A percentile compares a stretch with the other conserved stretches of the same genome.
phyloP scores from a whole-genome alignment of 2,888 invertebrate genomes.

The Sminthurides aquaticus region DNA sequence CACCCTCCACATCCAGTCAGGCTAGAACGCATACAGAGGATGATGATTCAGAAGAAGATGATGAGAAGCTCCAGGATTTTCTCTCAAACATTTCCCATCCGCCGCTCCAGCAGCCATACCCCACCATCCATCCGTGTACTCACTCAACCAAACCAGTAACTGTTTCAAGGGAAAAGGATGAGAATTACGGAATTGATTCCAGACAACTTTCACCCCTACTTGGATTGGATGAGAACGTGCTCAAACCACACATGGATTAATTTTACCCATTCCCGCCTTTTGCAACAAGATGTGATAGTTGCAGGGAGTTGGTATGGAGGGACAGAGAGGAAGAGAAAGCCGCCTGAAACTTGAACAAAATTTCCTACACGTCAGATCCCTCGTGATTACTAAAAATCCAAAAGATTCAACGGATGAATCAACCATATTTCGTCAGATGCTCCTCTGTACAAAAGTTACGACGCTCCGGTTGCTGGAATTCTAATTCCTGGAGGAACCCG shows the following conservation, averaged over 20 bases:
- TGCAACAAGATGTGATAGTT: background rate
- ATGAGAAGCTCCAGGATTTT: background rate
- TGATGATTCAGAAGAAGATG: background rate
- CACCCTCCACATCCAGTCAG: background rate
- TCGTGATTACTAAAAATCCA: constrained; percentile 3
- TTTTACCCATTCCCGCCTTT: constrained; percentile 5
- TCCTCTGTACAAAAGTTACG: no score
- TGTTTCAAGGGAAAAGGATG: background rate
- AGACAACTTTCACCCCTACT: background rate
- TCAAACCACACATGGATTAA: constrained; percentile 5
- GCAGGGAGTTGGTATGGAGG: background rate
- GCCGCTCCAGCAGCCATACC: background rate
- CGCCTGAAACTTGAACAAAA: constrained; percentile 2
- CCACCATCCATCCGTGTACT: background rate
- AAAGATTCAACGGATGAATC: background rate
- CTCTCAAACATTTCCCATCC: background rate
- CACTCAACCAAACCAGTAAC: background rate
- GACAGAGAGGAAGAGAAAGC: no score
- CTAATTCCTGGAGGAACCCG: no score
- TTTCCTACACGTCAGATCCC: background rate
- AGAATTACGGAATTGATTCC: background rate
- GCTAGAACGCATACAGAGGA: no score
- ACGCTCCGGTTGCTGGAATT: no score
- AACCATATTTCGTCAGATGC: background rate
- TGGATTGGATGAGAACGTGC: background rate